These are phyloP conservation scores for Enteromius paludinosus DNA, from an alignment of 2,797 vertebrate species.

Conservation along the genomic window DNA sequence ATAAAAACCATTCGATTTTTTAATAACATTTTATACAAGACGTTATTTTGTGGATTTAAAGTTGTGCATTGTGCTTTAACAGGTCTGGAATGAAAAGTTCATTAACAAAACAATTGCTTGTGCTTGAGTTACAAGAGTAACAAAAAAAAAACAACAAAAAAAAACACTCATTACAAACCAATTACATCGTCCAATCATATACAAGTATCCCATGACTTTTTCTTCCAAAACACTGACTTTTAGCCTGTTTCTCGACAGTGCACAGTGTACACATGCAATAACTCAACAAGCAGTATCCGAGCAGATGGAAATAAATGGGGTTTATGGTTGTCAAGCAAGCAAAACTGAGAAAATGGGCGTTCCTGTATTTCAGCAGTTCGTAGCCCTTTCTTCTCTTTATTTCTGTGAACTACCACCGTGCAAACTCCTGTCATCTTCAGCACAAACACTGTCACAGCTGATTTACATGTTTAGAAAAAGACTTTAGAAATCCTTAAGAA, in stretches of 20 bases:
- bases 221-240: conserved; percentile 16
- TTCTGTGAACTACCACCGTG: not conserved
- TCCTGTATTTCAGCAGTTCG: not conserved
- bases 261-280: not conserved
- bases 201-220: not conserved
- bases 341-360: not conserved
- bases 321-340: not conserved
- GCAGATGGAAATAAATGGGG: not conserved
- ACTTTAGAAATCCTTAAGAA: conserved; percentile 11
- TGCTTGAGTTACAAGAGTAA: not conserved
- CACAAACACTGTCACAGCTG: conserved; percentile 30
- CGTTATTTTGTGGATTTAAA: not conserved
- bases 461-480: conserved; percentile 31
- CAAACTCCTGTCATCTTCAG: conserved; percentile 23
- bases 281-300: not conserved
- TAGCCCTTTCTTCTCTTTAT: conserved; percentile 26
- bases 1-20: conserved; percentile 37
- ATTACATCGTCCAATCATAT: conserved; percentile 6
- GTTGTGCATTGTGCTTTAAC: conserved; percentile 38
- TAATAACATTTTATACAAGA: conserved; percentile 5
- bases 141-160: not conserved
- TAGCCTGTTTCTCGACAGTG: not conserved
- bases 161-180: conserved; percentile 1
- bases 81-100: not conserved
- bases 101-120: not conserved